Evolutionary conservation across 2,113 vertebrate species (phyloP).

Genomic region (Gambusia holbrooki): DNA sequence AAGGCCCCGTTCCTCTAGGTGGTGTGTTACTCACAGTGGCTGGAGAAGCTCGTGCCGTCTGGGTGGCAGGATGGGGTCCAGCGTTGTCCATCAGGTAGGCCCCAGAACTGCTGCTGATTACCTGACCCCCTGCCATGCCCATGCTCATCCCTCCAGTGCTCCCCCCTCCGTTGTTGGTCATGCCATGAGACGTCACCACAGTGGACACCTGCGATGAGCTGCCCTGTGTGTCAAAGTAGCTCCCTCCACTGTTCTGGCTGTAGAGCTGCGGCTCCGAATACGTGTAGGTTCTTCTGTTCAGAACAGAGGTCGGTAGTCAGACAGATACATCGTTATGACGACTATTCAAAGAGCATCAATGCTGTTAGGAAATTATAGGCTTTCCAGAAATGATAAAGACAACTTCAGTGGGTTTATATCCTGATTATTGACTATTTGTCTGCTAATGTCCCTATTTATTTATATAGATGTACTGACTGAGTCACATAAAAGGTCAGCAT

Average conservation of each 20-base stretch:
- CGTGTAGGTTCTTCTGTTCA: conserved; percentile 88
- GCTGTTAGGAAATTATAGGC: not conserved
- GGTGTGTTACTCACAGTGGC: conserved; percentile 79
- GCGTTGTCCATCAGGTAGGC: conserved; percentile 84
- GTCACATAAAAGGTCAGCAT: too few species aligned
- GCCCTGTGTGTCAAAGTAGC: conserved; percentile 92
- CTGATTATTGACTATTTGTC: not conserved
- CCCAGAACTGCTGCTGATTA: conserved; percentile 84
- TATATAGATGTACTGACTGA: not conserved
- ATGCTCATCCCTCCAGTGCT: conserved; percentile 87
- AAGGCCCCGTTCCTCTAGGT: not conserved
- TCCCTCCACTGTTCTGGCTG: conserved; percentile 88
- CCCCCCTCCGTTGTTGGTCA: conserved; percentile 92
- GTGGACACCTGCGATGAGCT: conserved; percentile 91
- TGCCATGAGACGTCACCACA: conserved; percentile 90
- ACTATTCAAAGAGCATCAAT: not conserved
- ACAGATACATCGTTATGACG: not conserved
- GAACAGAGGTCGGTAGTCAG: conserved; percentile 16
- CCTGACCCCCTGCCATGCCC: conserved; percentile 85
- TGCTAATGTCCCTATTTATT: not conserved
- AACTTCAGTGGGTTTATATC: not conserved
- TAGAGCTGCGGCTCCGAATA: conserved; percentile 96
- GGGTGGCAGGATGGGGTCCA: conserved; percentile 87
- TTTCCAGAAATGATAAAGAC: not conserved
- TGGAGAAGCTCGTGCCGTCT: conserved; percentile 87